Evolutionary conservation across 2,797 vertebrate genomes (phyloP).

Genomic region (Scolopax bukidnonensis): DNA sequence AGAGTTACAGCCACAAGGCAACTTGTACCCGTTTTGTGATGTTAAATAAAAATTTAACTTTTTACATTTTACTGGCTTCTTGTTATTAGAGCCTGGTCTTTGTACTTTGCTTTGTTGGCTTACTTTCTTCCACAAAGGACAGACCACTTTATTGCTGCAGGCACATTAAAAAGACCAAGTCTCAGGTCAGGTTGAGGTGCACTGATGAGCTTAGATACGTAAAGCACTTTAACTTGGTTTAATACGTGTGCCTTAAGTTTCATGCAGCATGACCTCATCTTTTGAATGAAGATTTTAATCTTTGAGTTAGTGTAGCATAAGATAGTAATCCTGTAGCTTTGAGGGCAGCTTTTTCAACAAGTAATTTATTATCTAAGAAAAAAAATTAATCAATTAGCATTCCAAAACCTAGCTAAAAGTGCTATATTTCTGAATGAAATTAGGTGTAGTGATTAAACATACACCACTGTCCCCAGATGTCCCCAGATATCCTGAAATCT

Average conservation of each 20-base stretch:
- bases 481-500: neutral
- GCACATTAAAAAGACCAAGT: neutral
- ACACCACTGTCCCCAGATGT: neutral
- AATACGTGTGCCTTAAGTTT: neutral
- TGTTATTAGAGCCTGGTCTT: neutral
- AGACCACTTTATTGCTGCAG: neutral
- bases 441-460: neutral
- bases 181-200: neutral
- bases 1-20: neutral
- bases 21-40: neutral
- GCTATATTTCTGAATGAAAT: neutral
- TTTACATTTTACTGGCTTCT: too few species aligned
- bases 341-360: neutral
- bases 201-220: neutral
- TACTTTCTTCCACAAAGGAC: neutral
- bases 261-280: slow-evolving; percentile 12
- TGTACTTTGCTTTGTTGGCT: neutral
- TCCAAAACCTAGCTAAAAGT: neutral
- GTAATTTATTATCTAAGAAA: neutral
- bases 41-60: neutral
- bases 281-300: neutral
- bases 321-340: neutral
- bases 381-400: neutral
- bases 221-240: neutral
- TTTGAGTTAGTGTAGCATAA: neutral